A percentile compares a stretch with the other conserved stretches of the same genome.
These are phyloP conservation scores for Myrmophylax atrothorax DNA, from an alignment of 2,113 vertebrate species.

Conservation along the genomic window DNA sequence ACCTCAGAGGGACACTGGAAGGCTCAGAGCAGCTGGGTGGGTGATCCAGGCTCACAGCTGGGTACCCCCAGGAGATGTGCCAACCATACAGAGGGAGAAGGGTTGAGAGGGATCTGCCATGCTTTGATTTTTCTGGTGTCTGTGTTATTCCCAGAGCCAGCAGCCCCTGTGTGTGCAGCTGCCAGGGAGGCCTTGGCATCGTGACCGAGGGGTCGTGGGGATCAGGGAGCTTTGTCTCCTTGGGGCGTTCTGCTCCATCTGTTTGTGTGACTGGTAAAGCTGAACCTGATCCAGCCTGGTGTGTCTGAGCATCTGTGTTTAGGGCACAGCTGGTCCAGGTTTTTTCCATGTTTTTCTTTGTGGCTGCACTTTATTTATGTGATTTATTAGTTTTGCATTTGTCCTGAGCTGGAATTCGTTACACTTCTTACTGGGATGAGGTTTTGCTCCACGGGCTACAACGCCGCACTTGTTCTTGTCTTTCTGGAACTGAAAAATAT, in stretches of 20 bases:
- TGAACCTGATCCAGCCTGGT: neutral
- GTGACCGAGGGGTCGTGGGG: fast-evolving
- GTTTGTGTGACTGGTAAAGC: neutral
- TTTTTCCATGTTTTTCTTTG: slow-evolving; percentile 53
- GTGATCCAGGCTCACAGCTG: neutral
- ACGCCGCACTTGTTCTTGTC: neutral
- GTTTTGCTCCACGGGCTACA: neutral
- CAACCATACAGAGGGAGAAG: neutral
- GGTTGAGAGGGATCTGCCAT: neutral
- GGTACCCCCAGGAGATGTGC: neutral
- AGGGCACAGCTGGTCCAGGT: neutral
- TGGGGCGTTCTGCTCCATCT: neutral
- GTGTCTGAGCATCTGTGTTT: neutral
- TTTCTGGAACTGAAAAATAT: neutral
- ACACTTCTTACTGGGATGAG: neutral
- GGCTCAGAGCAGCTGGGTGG: neutral
- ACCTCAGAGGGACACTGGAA: neutral
- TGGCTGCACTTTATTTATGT: slow-evolving; percentile 31
- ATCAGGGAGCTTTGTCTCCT: neutral
- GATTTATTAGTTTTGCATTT: slow-evolving; percentile 36
- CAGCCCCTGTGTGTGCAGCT: neutral
- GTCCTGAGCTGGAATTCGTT: neutral
- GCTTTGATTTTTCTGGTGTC: neutral
- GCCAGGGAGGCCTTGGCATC: neutral
- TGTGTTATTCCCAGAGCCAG: neutral